Evolutionary conservation across 2,797 vertebrate species (phyloP), one percentile per base, ranked within the genome.

Genomic region (Chaetophractus vellerosus): DNA sequence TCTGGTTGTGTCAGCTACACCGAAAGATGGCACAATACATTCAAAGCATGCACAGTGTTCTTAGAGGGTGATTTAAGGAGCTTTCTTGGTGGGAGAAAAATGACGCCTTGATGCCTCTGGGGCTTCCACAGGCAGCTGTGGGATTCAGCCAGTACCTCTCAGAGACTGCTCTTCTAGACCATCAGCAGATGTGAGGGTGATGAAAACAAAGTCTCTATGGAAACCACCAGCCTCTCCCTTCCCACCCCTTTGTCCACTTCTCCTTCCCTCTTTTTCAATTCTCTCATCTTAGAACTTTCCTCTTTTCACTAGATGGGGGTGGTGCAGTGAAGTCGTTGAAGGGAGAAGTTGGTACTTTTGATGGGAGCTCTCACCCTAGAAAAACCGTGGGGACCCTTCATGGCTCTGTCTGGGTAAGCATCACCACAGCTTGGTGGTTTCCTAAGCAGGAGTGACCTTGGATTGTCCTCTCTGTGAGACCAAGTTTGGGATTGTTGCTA

Each of bases 251-350:
- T 38, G 11, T 14, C 12, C 8, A 31, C 10, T 10, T 19, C 2
- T 93, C 33, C 38, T 72, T 82, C 33, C 48, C 12, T 84, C 28
- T 76, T 95, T 90, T 26, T 50, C 28, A 90, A 19, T 82, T 76
- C 86, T 92, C 16, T 18, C 71, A 16, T n/a, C 33, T 57, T 59
- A 86, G 66, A 88, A 76, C 38, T 63, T 52, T 61, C 50, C 5
- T 88, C 91, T 15, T 45, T n/a, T 94, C 55, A 83, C 21, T 71
- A 74, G 31, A 28, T 26, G 19, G 69, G 7, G 3, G 26, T 4
- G 21, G 12, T 33, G 3, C 28, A 50, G 48, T 41, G 19, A 66
- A 78, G 45, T 82, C 24, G 26, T 1, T 26, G 55, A 95, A 88
- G 33, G 57, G n/a, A 52, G 41, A 82, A 11, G 50, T n/a, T 38